These are phyloP conservation scores for Eptesicus fuscus DNA, from an alignment of 2,113 vertebrate genomes.

Conservation along the genomic window DNA sequence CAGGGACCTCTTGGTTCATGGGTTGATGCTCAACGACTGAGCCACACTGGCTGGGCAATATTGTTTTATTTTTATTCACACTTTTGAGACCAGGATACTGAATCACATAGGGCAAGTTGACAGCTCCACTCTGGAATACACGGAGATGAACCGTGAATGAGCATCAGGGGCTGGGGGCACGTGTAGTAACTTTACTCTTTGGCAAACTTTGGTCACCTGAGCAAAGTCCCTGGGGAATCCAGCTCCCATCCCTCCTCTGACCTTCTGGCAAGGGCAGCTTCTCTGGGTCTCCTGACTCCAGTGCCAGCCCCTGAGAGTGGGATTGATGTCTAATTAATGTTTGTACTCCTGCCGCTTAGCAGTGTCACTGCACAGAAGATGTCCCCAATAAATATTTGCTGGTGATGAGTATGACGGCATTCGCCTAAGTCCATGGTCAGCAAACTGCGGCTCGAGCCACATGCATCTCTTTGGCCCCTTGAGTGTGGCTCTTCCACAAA, in stretches of 20 bases:
- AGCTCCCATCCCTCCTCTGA: background rate
- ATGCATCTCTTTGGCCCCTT: too few species aligned
- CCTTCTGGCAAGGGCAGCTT: background rate
- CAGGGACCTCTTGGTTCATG: too few species aligned
- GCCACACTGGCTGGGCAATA: too few species aligned
- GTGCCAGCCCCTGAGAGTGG: background rate
- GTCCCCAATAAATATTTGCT: background rate
- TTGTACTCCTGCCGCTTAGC: background rate
- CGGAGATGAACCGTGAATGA: background rate
- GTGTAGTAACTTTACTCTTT: background rate
- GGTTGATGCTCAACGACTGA: too few species aligned
- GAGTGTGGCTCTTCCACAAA: too few species aligned
- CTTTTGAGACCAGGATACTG: background rate
- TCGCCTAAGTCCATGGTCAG: background rate
- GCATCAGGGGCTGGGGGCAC: background rate
- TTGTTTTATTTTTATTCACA: background rate
- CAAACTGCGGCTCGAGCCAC: too few species aligned
- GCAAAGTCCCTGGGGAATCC: background rate
- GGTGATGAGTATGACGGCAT: background rate
- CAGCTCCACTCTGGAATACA: background rate
- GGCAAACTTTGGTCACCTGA: background rate
- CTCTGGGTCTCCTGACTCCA: background rate
- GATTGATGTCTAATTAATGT: background rate
- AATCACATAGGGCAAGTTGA: background rate
- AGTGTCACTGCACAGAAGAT: background rate